Conservation (phyloP, 1,140 invertebrate species). For the Polyergus mexicanus region DNA sequence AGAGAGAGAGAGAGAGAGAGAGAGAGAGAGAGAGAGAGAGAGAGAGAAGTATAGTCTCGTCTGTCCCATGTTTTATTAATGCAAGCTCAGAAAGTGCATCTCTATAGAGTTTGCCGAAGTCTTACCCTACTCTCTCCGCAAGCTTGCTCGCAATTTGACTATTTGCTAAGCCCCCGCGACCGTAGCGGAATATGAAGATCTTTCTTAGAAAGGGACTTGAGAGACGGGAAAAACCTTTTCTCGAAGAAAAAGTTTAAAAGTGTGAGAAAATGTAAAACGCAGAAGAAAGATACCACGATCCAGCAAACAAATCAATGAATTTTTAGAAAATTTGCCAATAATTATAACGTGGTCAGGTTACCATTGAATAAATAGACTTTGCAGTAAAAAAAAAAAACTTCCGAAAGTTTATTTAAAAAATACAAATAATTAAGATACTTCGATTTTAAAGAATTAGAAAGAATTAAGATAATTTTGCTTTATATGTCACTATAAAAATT, state of each 20-base stretch:
- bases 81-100: constrained; percentile 79
- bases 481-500: background rate
- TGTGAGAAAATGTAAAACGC: background rate
- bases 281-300: background rate
- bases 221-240: background rate
- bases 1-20: background rate
- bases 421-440: background rate
- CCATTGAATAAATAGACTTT: background rate
- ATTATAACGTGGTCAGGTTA: constrained; percentile 27
- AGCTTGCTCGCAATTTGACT: constrained; percentile 79
- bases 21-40: too few relatives aligned
- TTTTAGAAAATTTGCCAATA: background rate
- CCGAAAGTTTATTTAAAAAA: background rate
- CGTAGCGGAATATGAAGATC: constrained; percentile 30
- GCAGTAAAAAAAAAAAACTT: background rate
- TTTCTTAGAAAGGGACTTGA: background rate
- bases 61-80: constrained; percentile 76
- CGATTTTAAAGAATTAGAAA: constrained; percentile 14
- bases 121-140: constrained; percentile 74
- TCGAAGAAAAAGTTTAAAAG: constrained; percentile 2
- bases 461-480: background rate
- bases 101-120: constrained; percentile 69
- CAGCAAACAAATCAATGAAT: background rate
- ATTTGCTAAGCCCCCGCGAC: constrained; percentile 74
- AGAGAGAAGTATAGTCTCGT: constrained; percentile 22